A percentile compares a stretch with the other conserved stretches of the same genome.
These are phyloP conservation scores for Sphaerodactylus townsendi DNA, from an alignment of 2,113 vertebrate genomes.

Conservation along the genomic window DNA sequence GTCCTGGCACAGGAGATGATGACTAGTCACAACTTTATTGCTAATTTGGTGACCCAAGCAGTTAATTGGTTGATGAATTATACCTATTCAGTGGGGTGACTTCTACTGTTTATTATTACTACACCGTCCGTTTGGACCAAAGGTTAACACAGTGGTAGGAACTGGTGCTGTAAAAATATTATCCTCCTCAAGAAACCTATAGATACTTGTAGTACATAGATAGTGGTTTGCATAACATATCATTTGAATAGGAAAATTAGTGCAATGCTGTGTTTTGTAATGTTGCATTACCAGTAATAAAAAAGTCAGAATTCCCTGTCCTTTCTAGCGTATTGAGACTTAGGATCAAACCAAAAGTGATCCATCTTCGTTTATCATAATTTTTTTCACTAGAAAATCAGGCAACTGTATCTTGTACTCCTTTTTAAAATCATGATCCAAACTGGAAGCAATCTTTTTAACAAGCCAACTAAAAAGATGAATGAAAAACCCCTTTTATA, in stretches of 20 bases:
- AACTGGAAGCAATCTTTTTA: neutral
- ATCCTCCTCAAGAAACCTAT: too few relatives aligned
- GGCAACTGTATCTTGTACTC: neutral
- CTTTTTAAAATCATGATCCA: neutral
- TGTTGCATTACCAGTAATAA: neutral
- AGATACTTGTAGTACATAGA: neutral
- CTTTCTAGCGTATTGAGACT: neutral
- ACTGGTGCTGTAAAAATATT: too few relatives aligned
- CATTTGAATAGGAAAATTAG: neutral
- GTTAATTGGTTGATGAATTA: too few relatives aligned
- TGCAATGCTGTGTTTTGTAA: neutral
- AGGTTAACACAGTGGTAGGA: too few relatives aligned
- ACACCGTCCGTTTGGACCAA: too few relatives aligned
- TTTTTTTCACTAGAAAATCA: neutral
- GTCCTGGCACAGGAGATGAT: too few relatives aligned
- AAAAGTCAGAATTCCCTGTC: neutral
- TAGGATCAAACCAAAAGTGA: neutral
- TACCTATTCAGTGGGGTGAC: too few relatives aligned
- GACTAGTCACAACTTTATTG: too few relatives aligned
- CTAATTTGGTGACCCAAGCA: too few relatives aligned
- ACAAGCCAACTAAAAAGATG: neutral
- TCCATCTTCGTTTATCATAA: neutral
- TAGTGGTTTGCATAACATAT: neutral
- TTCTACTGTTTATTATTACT: too few relatives aligned
- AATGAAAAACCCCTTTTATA: neutral